These are phyloP conservation scores for Onychomys leucogaster DNA, from an alignment of 2,797 vertebrate genomes.

Conservation along the genomic window DNA sequence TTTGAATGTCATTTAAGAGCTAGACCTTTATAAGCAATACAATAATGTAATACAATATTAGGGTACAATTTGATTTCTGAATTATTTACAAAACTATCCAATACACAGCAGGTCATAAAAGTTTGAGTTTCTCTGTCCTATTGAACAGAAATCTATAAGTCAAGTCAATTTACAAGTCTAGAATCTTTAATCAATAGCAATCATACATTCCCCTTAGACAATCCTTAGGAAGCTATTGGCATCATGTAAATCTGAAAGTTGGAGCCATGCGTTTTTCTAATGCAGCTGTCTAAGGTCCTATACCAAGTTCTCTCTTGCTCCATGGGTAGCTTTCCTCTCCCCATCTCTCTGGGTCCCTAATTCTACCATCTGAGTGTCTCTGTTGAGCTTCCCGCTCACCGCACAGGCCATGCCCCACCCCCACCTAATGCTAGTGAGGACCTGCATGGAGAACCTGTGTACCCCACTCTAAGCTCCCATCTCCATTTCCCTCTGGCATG, in stretches of 20 bases:
- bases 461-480: not conserved
- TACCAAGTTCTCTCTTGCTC: not conserved
- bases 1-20: conserved; percentile 19
- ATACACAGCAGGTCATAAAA: not conserved
- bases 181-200: not conserved
- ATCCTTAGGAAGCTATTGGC: not conserved
- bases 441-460: too few species aligned
- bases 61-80: not conserved
- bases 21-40: not conserved
- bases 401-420: not conserved
- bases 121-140: conserved; percentile 6
- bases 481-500: not conserved
- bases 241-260: not conserved
- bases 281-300: not conserved
- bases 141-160: not conserved
- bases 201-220: not conserved
- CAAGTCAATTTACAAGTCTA: not conserved
- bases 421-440: not conserved
- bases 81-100: conserved; percentile 32
- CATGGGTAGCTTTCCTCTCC: not conserved
- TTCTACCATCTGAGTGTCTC: not conserved
- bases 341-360: not conserved
- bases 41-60: conserved; percentile 21
- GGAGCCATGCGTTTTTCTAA: not conserved
- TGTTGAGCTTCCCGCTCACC: not conserved